Conservation (phyloP, 1,140 invertebrate species). For the Musca domestica region DNA sequence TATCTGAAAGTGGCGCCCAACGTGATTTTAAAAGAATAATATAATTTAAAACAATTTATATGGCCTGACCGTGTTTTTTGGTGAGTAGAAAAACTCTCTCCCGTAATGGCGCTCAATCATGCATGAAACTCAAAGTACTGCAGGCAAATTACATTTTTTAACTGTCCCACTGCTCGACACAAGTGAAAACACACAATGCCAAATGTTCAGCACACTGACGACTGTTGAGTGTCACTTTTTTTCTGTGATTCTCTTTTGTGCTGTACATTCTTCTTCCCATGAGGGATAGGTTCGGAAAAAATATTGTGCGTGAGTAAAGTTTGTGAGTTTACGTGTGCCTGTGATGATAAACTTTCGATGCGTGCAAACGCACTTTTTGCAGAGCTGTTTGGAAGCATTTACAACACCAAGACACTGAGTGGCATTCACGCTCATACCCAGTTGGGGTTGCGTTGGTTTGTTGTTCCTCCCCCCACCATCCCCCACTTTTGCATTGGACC, state of each 20-base stretch:
- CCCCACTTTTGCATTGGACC: conserved; percentile 10
- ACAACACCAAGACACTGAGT: not conserved
- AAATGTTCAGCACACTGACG: not conserved
- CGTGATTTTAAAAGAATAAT: too few species aligned
- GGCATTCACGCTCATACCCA: not conserved
- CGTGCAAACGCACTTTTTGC: conserved; percentile 26
- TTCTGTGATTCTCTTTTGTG: conserved; percentile 5
- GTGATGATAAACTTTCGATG: not conserved
- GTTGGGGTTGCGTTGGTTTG: not conserved
- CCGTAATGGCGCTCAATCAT: not conserved
- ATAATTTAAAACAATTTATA: too few species aligned
- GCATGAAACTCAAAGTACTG: too few species aligned
- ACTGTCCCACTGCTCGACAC: too few species aligned
- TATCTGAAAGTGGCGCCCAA: too few species aligned
- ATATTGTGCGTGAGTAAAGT: not conserved
- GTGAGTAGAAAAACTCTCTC: too few species aligned
- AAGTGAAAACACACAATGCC: too few species aligned
- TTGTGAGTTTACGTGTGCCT: not conserved
- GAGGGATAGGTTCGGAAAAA: conserved; percentile 12
- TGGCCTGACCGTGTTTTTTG: too few species aligned
- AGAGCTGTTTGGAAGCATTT: conserved; percentile 3
- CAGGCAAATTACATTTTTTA: too few species aligned
- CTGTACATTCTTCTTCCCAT: conserved; percentile 1
- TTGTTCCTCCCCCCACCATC: conserved; percentile 3
- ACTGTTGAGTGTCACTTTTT: not conserved